phyloP scores from a whole-genome alignment of 1,140 invertebrate genomes.

The Zaprionus africanus region DNA sequence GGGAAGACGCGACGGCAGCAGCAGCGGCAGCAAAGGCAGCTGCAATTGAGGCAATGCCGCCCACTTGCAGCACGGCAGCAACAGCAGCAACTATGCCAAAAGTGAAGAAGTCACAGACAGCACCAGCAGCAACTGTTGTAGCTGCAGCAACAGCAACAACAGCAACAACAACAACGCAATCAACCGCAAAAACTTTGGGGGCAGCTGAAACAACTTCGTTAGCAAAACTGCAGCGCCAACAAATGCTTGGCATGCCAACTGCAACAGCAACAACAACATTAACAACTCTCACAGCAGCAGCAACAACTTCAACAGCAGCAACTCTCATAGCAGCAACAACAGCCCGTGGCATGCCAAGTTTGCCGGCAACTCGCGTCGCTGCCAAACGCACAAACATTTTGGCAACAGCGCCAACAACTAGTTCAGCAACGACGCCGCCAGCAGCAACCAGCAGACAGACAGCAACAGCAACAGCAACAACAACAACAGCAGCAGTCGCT shows the following conservation, averaged over 20 bases:
- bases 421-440: slow-evolving; percentile 24
- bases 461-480: slow-evolving; percentile 17
- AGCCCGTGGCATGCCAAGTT: slow-evolving; percentile 59
- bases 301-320: slow-evolving; percentile 27
- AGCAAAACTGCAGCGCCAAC: slow-evolving; percentile 58
- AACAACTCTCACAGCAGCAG: slow-evolving; percentile 7
- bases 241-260: slow-evolving; percentile 71
- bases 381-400: slow-evolving; percentile 59
- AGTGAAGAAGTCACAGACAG: slow-evolving; percentile 25
- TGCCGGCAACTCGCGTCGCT: slow-evolving; percentile 42
- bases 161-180: slow-evolving; percentile 58
- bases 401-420: slow-evolving; percentile 41
- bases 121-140: slow-evolving; percentile 25
- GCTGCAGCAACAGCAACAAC: slow-evolving; percentile 31
- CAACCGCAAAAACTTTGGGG: slow-evolving; percentile 80
- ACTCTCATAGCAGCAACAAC: slow-evolving; percentile 37
- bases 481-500: background rate
- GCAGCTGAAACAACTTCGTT: slow-evolving; percentile 78
- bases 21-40: background rate
- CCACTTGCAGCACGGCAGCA: slow-evolving; percentile 44
- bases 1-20: background rate
- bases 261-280: slow-evolving; percentile 35
- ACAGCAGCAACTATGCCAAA: slow-evolving; percentile 9
- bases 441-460: slow-evolving; percentile 25
- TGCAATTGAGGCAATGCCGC: slow-evolving; percentile 40